Evolutionary conservation across 2,888 invertebrate species (phyloP).

Genomic region (Byasa hedistus): DNA sequence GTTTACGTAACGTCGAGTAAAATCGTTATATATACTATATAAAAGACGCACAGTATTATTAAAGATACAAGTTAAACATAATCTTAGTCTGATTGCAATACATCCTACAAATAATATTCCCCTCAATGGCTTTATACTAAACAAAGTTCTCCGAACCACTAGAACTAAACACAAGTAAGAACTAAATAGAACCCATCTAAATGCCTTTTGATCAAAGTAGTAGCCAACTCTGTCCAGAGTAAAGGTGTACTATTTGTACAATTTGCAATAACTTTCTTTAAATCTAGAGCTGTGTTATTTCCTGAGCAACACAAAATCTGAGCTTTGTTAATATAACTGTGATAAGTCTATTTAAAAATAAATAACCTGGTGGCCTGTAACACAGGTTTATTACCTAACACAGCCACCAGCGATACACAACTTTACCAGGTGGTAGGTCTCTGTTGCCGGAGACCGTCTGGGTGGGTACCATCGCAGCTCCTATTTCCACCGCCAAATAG

Average conservation of each 20-base stretch:
- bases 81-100: too few relatives aligned
- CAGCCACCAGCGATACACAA: too few relatives aligned
- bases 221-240: background rate
- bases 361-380: too few relatives aligned
- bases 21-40: background rate
- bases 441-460: too few relatives aligned
- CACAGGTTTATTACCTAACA: too few relatives aligned
- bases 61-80: too few relatives aligned
- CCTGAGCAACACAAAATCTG: background rate
- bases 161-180: background rate
- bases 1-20: constrained; percentile 3
- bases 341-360: background rate
- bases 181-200: background rate
- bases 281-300: background rate
- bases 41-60: background rate
- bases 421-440: too few relatives aligned
- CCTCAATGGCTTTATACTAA: too few relatives aligned
- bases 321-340: background rate
- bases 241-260: background rate
- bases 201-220: background rate
- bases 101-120: too few relatives aligned
- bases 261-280: background rate
- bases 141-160: too few relatives aligned
- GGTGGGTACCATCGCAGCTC: too few relatives aligned
- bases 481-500: too few relatives aligned